Evolutionary conservation across 2,888 invertebrate species (phyloP), one percentile per base, ranked within the genome.

Genomic region (Xestia ashworthii): DNA sequence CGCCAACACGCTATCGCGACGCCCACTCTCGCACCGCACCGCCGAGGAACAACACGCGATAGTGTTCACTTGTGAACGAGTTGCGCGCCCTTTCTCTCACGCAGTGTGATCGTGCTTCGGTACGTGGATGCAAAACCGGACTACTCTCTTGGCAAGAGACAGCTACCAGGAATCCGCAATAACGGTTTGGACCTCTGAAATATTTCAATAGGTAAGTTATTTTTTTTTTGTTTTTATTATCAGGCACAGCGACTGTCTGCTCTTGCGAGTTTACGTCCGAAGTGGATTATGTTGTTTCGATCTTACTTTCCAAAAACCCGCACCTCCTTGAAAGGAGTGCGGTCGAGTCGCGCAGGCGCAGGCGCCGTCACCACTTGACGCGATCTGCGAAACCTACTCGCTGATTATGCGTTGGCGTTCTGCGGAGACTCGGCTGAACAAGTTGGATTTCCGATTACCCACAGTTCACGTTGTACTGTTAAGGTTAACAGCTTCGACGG

Each of bases 51-150:
- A 91, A 92, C 94, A 94, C 96, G 96, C 95, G 96, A 95, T 88
- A 92, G 93, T 94, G 93, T 91, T 91, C 93, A 92, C 93, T 92
- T 91, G 93, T 93, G 91, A 93, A 93, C 94, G 91, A 95, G 93
- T 93, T 93, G 94, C 94, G 94, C 95, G 94, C 95, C 96, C 96
- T 96, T 96, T 96, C 96, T 96, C 96, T 96, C 95, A 94, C 95
- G 95, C 95, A 94, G 94, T 94, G 95, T 94, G 93, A 93, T 95
- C 95, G 96, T 96, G 95, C 94, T 93, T 93, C 94, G 94, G 94
- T 94, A 95, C 95, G 95, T 96, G 96, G 95, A 95, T 96, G 94
- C 95, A 93, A 95, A 96, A 95, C 95, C 96, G 96, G 96, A 96
- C 95, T 94, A 91, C 93, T 94, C 94, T 94, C 94, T 94, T 94